phyloP scores from a whole-genome alignment of 1,140 invertebrate species.

The Coptotermes formosanus region DNA sequence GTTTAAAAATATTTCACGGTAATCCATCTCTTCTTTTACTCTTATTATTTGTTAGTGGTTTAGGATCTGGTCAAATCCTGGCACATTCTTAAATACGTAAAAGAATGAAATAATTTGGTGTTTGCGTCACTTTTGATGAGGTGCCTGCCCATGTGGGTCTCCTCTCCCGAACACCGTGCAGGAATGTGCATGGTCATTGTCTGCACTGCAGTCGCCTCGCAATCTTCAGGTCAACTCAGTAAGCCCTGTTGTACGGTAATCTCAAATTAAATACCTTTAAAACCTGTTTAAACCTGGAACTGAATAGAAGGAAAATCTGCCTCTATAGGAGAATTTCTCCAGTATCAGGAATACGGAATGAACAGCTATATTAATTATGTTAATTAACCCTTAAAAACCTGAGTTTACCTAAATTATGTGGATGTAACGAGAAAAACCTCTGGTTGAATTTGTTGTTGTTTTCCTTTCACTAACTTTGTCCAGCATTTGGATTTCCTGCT shows the following conservation, averaged over 20 bases:
- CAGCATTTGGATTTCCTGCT: too few species aligned
- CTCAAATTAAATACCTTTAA: neutral
- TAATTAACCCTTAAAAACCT: too few species aligned
- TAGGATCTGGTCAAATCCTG: neutral
- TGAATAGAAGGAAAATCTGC: too few species aligned
- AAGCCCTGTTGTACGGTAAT: neutral
- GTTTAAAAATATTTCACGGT: neutral
- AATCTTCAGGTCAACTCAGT: neutral
- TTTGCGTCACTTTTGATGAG: constrained; percentile 5
- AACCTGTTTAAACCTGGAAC: too few species aligned
- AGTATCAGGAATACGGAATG: too few species aligned
- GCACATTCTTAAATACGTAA: neutral
- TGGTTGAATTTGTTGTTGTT: too few species aligned
- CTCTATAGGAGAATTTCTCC: too few species aligned
- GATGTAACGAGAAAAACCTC: too few species aligned
- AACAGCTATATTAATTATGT: too few species aligned
- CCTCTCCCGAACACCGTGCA: neutral
- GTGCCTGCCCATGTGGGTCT: neutral
- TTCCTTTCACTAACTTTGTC: too few species aligned
- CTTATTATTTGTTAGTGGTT: neutral
- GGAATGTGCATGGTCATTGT: neutral
- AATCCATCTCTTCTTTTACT: neutral
- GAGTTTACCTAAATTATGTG: too few species aligned
- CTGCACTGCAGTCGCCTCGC: neutral
- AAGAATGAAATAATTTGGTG: constrained; percentile 9